A percentile compares a stretch with the other conserved stretches of the same genome.
These are phyloP conservation scores for Chironomus striatipennis DNA, from an alignment of 1,140 invertebrate genomes.

Conservation along the genomic window DNA sequence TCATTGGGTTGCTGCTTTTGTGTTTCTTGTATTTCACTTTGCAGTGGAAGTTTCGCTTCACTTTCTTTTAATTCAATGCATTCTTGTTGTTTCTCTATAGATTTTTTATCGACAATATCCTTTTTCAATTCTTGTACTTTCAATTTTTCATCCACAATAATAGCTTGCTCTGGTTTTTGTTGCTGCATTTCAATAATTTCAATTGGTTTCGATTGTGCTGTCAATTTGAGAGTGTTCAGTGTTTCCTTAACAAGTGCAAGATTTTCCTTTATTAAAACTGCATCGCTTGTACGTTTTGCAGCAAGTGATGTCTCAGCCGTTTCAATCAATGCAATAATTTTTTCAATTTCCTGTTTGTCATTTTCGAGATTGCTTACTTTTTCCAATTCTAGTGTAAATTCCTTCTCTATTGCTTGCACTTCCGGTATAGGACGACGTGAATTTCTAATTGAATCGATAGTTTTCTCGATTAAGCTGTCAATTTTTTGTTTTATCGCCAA, in stretches of 20 bases:
- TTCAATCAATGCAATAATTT: not conserved
- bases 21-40: too few relatives aligned
- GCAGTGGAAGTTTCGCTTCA: too few relatives aligned
- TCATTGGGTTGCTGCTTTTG: constrained; percentile 26
- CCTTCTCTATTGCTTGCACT: not conserved
- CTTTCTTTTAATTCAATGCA: too few relatives aligned
- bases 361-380: not conserved
- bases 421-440: not conserved
- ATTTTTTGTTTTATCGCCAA: not conserved
- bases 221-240: constrained; percentile 25
- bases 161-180: constrained; percentile 27
- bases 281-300: not conserved
- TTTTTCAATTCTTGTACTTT: constrained; percentile 30
- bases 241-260: not conserved
- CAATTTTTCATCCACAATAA: constrained; percentile 29
- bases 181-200: constrained; percentile 26
- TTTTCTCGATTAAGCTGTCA: not conserved
- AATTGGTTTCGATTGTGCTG: constrained; percentile 27
- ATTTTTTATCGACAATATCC: constrained; percentile 22
- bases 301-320: not conserved
- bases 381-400: not conserved
- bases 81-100: too few relatives aligned
- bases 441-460: not conserved
- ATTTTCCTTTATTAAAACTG: not conserved
- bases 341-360: not conserved